Conservation (phyloP, 2,797 vertebrate genomes). For the Salarias fasciatus region DNA sequence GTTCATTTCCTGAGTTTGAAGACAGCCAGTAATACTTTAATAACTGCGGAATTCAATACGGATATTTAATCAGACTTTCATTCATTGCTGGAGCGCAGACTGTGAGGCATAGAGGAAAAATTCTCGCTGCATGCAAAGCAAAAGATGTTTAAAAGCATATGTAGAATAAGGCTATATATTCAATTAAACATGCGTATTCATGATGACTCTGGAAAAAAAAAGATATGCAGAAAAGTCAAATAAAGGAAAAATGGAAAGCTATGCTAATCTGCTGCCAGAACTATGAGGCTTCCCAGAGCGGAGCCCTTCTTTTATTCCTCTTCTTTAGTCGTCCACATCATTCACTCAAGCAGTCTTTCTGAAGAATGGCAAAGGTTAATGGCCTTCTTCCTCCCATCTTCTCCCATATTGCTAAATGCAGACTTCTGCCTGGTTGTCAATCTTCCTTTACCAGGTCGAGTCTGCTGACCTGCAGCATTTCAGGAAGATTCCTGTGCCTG, state of each 20-base stretch:
- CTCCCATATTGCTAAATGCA: background rate
- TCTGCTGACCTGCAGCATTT: slow-evolving; percentile 10
- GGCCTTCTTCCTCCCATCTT: background rate
- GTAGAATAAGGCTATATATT: too few relatives aligned
- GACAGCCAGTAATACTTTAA: slow-evolving; percentile 3
- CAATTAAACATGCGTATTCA: too few relatives aligned
- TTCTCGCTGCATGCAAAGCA: background rate
- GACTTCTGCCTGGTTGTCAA: slow-evolving; percentile 21
- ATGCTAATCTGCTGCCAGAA: slow-evolving; percentile 1
- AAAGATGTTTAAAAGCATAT: background rate
- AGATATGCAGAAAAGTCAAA: background rate
- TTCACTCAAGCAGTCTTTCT: slow-evolving; percentile 5
- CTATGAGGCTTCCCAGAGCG: background rate
- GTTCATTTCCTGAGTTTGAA: slow-evolving; percentile 18
- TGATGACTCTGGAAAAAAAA: too few relatives aligned
- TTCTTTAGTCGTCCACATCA: background rate
- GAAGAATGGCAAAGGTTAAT: slow-evolving; percentile 23
- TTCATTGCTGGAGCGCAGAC: background rate
- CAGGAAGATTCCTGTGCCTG: background rate
- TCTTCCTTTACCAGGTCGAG: slow-evolving; percentile 21
- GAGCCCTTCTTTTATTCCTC: background rate
- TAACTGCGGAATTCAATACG: background rate
- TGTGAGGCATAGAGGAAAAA: background rate
- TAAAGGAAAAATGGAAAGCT: background rate
- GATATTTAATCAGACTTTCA: background rate